phyloP scores from a whole-genome alignment of 53 echinoderm and acorn worm genomes.

The Holothuria scabra region DNA sequence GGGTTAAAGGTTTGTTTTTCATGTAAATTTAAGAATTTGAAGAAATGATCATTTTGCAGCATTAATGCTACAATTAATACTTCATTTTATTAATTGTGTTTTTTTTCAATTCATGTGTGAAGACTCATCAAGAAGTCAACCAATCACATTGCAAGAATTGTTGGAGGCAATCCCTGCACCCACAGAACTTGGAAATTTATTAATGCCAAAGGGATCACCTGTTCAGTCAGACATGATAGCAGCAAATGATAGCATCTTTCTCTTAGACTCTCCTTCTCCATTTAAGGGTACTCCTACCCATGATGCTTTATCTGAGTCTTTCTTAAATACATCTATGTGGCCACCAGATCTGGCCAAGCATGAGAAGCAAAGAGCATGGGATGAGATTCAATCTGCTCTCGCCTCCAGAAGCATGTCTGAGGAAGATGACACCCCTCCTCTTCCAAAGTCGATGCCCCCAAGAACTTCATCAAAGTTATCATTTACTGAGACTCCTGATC shows the following conservation, averaged over 20 bases:
- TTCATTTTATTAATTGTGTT: no score
- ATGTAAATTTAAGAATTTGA: no score
- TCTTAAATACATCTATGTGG: conserved; percentile 37
- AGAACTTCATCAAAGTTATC: conserved; percentile 42
- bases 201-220: neutral
- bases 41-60: no score
- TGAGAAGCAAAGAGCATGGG: conserved; percentile 30
- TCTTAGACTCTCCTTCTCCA: neutral
- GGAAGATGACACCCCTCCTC: conserved; percentile 62
- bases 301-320: conserved; percentile 28
- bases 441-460: conserved; percentile 65
- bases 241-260: neutral
- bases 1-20: no score
- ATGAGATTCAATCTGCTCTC: conserved; percentile 36
- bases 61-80: no score
- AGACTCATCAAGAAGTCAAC: conserved; percentile 10
- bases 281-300: neutral
- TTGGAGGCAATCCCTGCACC: conserved; percentile 63
- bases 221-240: neutral
- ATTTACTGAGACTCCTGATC: conserved; percentile 42
- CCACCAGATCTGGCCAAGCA: conserved; percentile 12
- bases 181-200: neutral
- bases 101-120: no score
- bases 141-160: conserved; percentile 75
- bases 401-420: neutral